These are phyloP conservation scores for Tokudaia muenninki DNA, from an alignment of 2,797 vertebrate genomes.

Conservation along the genomic window DNA sequence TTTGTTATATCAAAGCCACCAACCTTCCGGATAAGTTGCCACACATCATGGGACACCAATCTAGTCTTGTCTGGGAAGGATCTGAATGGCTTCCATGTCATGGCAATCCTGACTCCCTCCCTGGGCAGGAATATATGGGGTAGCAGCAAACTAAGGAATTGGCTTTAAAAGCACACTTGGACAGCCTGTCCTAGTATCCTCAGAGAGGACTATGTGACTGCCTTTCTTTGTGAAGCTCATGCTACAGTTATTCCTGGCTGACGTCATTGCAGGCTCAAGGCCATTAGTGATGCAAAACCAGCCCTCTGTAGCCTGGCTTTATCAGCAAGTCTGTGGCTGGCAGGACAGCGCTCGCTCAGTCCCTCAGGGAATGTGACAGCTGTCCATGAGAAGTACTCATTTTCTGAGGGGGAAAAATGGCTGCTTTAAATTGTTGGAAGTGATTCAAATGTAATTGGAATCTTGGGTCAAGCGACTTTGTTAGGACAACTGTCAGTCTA, in stretches of 20 bases:
- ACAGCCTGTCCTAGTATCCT: neutral
- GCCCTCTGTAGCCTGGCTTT: neutral
- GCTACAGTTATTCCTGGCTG: neutral
- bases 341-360: neutral
- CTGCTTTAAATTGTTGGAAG: slow-evolving; percentile 34
- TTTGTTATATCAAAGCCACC: slow-evolving; percentile 3
- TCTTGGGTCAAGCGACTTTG: neutral
- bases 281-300: slow-evolving; percentile 60
- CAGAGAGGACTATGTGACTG: neutral
- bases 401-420: neutral
- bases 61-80: neutral
- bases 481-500: neutral
- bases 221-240: slow-evolving; percentile 8
- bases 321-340: neutral
- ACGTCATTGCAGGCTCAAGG: slow-evolving; percentile 67
- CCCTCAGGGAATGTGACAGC: neutral
- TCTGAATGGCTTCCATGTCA: neutral
- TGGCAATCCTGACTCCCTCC: neutral
- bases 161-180: neutral
- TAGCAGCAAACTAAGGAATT: neutral
- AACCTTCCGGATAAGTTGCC: neutral
- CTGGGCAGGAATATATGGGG: neutral
- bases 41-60: neutral
- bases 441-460: neutral
- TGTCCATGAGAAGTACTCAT: neutral